Conservation (phyloP, 2,888 invertebrate genomes). For the Reticulitermes lucifugus region DNA sequence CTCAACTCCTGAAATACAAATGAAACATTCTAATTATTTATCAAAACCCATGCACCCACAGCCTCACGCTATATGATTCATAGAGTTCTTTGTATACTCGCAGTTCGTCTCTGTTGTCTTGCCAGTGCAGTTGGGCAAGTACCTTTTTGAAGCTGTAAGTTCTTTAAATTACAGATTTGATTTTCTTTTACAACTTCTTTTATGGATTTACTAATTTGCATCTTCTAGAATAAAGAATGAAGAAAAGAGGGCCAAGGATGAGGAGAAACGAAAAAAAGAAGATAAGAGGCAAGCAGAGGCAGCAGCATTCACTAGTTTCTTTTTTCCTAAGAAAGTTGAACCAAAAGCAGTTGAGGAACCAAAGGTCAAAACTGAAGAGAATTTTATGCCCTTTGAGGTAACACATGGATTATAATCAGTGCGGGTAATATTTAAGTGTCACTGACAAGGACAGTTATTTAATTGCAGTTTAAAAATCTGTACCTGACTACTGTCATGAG, state of each 20-base stretch:
- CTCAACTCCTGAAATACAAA: too few species aligned
- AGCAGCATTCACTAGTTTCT: slow-evolving; percentile 85
- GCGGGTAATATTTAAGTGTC: too few species aligned
- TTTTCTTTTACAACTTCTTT: background rate
- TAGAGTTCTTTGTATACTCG: background rate
- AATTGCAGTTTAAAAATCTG: too few species aligned
- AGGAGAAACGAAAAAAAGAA: slow-evolving; percentile 66
- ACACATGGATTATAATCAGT: background rate
- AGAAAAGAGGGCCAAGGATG: slow-evolving; percentile 64
- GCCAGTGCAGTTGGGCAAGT: background rate
- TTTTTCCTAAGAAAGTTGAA: slow-evolving; percentile 74
- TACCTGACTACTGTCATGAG: too few species aligned
- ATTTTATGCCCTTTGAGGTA: slow-evolving; percentile 74
- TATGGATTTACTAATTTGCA: background rate
- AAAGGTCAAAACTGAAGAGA: slow-evolving; percentile 58
- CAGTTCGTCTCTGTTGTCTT: background rate
- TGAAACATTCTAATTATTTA: too few species aligned
- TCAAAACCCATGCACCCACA: too few species aligned
- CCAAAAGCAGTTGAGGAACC: slow-evolving; percentile 59
- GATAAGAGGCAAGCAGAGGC: slow-evolving; percentile 70
- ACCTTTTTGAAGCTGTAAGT: background rate
- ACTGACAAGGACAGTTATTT: too few species aligned
- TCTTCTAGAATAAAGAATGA: slow-evolving; percentile 60
- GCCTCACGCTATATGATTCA: background rate
- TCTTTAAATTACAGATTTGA: background rate